Evolutionary conservation across 1,140 invertebrate species (phyloP), one percentile per base, ranked within the genome.

Genomic region (Trachymyrmex septentrionalis): DNA sequence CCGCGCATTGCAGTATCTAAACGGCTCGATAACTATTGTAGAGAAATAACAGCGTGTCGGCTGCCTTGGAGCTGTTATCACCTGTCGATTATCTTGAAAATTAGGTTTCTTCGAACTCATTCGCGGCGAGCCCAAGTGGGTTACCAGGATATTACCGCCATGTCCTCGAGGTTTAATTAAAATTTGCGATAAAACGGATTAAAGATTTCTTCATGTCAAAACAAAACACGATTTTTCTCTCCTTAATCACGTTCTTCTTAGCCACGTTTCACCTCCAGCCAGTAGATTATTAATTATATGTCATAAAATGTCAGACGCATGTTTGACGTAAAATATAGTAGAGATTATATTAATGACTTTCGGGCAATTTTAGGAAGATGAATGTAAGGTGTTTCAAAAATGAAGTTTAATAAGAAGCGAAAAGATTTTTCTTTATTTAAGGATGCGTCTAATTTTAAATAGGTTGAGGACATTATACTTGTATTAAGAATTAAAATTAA

Each of bases 71-170:
- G 48, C 64, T 71, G 64, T 81, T 81, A 81, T 81, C 78, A 81
- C 10, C 30, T 71, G 64, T 81, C 78, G 78, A 81, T 81, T 81
- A 81, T 81, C 50, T 81, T 19, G 66, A 81, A 81, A 81, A 81
- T 81, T 71, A 81, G 30, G 34, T 81, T 81, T 81, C 50, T 81
- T 81, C 50, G 9, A 34, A 69, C 48, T 69, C 21, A 69, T 57
- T 81, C 64, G 64, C 30, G 21, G 48, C 34, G 63, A 10, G 10
- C 50, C 30, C 9, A 3, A 38, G 7, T 4, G 27, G 30, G 21
- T 16, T 81, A 69, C 21, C 64, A 44, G 34, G 66, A 81, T 81
- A 71, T 81, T 81, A 71, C 30, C 16, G 10, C 5, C n/a, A 19
- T 69, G 48, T 53, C 34, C 34, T 55, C 50, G 50, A 81, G 64